phyloP scores from a whole-genome alignment of 2,113 vertebrate genomes.

The Cercopithecus mona region DNA sequence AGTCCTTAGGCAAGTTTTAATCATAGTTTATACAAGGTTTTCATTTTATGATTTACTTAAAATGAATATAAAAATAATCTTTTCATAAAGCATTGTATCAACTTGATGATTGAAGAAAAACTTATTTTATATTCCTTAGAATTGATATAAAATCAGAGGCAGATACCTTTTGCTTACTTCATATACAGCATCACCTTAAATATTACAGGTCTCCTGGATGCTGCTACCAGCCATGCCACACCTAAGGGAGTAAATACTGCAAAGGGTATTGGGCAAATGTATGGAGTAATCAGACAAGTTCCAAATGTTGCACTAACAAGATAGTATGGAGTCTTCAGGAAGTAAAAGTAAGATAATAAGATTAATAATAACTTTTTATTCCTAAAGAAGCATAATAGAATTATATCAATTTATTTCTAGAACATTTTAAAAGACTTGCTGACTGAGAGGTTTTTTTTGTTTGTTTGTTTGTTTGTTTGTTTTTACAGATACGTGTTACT shows the following conservation, averaged over 20 bases:
- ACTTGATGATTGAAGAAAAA: background rate
- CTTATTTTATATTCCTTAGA: background rate
- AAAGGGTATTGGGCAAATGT: background rate
- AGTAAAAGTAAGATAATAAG: background rate
- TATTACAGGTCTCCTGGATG: background rate
- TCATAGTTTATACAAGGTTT: background rate
- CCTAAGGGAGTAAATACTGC: background rate
- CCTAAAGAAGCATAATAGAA: background rate
- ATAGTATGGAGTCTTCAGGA: background rate
- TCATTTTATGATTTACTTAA: conserved; percentile 1
- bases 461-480: too few relatives aligned
- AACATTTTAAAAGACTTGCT: background rate
- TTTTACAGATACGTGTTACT: background rate
- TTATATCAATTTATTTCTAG: background rate
- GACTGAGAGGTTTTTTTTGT: background rate
- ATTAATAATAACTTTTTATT: background rate
- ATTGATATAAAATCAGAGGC: background rate
- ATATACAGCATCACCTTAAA: background rate
- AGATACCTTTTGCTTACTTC: background rate
- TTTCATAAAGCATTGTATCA: background rate
- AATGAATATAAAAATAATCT: background rate
- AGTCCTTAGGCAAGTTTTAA: background rate
- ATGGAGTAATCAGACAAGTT: background rate
- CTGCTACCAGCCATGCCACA: background rate
- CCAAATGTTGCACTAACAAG: background rate